Conservation (phyloP, 2,888 invertebrate species). For the Polydesmus complanatus region DNA sequence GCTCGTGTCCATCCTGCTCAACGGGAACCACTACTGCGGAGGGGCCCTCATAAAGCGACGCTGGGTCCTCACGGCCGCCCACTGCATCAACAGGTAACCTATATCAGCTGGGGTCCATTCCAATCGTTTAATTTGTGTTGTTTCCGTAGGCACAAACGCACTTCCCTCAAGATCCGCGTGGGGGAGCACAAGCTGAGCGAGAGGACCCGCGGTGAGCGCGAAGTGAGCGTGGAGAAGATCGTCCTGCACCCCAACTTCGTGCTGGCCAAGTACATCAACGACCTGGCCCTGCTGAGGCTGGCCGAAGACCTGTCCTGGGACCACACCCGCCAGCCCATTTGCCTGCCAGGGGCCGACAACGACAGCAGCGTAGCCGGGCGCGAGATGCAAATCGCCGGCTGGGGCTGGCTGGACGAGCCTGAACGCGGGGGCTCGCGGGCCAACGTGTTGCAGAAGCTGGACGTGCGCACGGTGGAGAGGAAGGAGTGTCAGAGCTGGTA, state of each 20-base stretch:
- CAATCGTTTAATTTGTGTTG: neutral
- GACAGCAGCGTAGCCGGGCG: constrained; percentile 42
- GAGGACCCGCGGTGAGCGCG: constrained; percentile 29
- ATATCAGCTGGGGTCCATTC: neutral
- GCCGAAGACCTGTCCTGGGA: constrained; percentile 48
- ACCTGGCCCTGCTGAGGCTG: constrained; percentile 61
- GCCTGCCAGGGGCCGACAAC: constrained; percentile 45
- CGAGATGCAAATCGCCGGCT: constrained; percentile 60
- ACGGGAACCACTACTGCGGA: constrained; percentile 15
- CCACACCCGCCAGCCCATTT: constrained; percentile 57
- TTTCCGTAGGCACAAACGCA: neutral
- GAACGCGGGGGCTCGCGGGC: constrained; percentile 44
- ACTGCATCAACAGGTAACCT: constrained; percentile 13
- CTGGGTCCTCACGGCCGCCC: constrained; percentile 15
- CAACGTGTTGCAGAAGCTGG: constrained; percentile 53
- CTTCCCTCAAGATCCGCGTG: constrained; percentile 10
- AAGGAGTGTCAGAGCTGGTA: constrained; percentile 62
- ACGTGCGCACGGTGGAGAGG: constrained; percentile 57
- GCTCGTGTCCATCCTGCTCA: constrained; percentile 13
- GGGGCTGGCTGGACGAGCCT: constrained; percentile 72
- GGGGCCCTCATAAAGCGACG: constrained; percentile 6
- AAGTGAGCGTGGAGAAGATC: constrained; percentile 39
- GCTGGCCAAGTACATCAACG: constrained; percentile 41
- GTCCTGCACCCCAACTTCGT: constrained; percentile 61
- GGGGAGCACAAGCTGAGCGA: constrained; percentile 15